These are phyloP conservation scores for Tinea trinotella DNA, from an alignment of 2,888 invertebrate species.

Conservation along the genomic window DNA sequence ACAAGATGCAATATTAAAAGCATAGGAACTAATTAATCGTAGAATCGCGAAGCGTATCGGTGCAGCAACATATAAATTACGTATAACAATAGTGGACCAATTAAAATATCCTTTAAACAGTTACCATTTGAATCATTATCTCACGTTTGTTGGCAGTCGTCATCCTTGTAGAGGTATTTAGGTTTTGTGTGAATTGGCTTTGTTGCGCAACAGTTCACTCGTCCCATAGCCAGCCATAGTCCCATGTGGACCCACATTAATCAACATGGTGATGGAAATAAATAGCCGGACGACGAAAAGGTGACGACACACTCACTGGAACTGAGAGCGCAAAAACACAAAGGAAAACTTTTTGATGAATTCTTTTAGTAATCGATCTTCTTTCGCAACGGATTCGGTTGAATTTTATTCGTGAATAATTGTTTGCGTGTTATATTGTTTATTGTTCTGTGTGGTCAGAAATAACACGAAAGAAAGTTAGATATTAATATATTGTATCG, in stretches of 20 bases:
- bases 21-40: constrained; percentile 9
- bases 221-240: constrained; percentile 26
- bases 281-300: constrained; percentile 16
- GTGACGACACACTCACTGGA: constrained; percentile 19
- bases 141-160: constrained; percentile 14
- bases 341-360: constrained; percentile 14
- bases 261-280: constrained; percentile 24
- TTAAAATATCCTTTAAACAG: not conserved
- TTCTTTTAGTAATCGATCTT: constrained; percentile 14
- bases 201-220: constrained; percentile 23
- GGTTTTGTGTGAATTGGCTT: constrained; percentile 3
- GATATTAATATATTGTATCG: too few relatives aligned
- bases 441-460: not conserved
- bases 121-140: constrained; percentile 6
- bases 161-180: constrained; percentile 17
- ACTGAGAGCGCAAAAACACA: constrained; percentile 16
- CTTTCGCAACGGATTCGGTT: not conserved
- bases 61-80: not conserved
- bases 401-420: constrained; percentile 2
- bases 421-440: not conserved
- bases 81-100: not conserved
- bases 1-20: not conserved
- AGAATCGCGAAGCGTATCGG: not conserved
- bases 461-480: not conserved
- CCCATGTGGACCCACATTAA: constrained; percentile 30